phyloP scores from a whole-genome alignment of 2,113 vertebrate genomes.

The Sorex araneus region DNA sequence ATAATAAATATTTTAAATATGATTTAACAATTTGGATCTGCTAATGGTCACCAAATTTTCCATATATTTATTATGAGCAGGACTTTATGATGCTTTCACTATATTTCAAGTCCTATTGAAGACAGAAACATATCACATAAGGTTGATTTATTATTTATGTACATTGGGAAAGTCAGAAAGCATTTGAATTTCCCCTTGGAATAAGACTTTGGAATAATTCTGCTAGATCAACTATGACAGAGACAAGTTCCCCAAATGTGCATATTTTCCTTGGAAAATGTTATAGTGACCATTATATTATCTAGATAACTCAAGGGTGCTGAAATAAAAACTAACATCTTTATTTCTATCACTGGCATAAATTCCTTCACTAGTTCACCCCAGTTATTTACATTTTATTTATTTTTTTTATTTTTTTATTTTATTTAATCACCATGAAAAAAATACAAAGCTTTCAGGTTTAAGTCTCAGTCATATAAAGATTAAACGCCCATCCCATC shows the following conservation, averaged over 20 bases:
- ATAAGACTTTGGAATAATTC: background rate
- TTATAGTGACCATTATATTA: slow-evolving; percentile 27
- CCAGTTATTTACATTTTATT: background rate
- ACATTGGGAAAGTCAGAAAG: slow-evolving; percentile 2
- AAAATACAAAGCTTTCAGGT: no score
- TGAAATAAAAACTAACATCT: background rate
- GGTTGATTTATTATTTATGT: slow-evolving; percentile 34
- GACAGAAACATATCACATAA: background rate
- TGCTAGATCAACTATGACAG: background rate
- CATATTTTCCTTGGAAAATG: slow-evolving; percentile 14
- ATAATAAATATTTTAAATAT: slow-evolving; percentile 41
- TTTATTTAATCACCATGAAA: no score
- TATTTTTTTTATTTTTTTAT: no score
- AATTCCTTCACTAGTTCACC: background rate
- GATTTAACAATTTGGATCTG: background rate
- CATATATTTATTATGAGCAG: background rate
- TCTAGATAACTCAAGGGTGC: background rate
- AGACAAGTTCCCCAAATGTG: background rate
- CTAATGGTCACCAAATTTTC: background rate
- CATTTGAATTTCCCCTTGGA: slow-evolving; percentile 19
- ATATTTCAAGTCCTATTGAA: background rate
- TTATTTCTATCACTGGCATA: slow-evolving; percentile 12
- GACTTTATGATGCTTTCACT: background rate
- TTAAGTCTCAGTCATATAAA: no score
- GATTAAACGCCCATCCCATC: no score